Percentiles rank a stretch among this genome's conserved stretches.
Evolutionary conservation across 1,140 invertebrate species (phyloP).

Genomic region (Lethrus apterus): DNA sequence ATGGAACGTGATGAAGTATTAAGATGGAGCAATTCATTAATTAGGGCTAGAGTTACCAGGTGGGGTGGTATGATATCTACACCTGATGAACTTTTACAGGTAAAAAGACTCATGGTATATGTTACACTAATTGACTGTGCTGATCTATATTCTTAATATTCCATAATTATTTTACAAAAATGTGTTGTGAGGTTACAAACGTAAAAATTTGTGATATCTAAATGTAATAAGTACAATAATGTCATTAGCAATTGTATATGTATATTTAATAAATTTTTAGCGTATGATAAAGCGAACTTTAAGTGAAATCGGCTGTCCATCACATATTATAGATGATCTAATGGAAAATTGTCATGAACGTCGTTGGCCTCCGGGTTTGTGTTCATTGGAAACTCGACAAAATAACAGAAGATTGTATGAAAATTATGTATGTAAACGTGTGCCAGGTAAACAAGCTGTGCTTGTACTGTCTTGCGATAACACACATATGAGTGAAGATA

Average conservation of each 20-base stretch:
- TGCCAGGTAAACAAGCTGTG: constrained; percentile 92
- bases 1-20: constrained; percentile 90
- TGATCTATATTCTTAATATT: no score
- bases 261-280: no score
- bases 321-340: constrained; percentile 85
- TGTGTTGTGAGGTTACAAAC: no score
- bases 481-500: constrained; percentile 87
- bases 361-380: constrained; percentile 86
- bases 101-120: constrained; percentile 36
- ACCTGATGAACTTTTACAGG: constrained; percentile 87
- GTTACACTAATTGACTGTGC: background rate
- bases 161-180: no score
- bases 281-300: constrained; percentile 86
- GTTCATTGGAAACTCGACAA: constrained; percentile 86
- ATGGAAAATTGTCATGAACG: constrained; percentile 97
- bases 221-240: no score
- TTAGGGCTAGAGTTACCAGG: constrained; percentile 79
- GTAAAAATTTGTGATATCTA: no score
- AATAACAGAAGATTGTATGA: constrained; percentile 89
- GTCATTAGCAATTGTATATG: no score
- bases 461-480: constrained; percentile 92
- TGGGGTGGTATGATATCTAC: constrained; percentile 98
- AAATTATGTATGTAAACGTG: constrained; percentile 87
- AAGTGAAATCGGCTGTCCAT: constrained; percentile 85
- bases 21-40: constrained; percentile 81